Conservation (phyloP, 2,113 vertebrate genomes). For the Saguinus imperator region DNA sequence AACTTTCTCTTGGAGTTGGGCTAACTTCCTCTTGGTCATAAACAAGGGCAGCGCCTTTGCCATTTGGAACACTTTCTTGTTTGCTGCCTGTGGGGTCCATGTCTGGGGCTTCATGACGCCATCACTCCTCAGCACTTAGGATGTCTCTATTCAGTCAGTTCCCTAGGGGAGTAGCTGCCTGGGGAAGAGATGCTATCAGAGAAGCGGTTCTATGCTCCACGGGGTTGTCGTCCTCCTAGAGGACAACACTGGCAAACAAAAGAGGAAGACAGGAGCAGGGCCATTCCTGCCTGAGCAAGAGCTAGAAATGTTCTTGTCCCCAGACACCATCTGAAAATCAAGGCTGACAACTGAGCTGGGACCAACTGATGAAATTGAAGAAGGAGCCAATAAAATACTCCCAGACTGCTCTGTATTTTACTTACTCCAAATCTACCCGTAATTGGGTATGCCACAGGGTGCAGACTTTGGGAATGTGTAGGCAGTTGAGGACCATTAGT, state of each 20-base stretch:
- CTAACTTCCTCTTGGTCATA: background rate
- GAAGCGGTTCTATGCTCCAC: background rate
- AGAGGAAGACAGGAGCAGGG: background rate
- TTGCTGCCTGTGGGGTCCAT: background rate
- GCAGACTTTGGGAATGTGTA: background rate
- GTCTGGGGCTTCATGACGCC: background rate
- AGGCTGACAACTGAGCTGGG: slow-evolving; percentile 44
- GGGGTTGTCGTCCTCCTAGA: slow-evolving; percentile 1
- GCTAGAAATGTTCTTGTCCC: slow-evolving; percentile 6
- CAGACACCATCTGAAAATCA: slow-evolving; percentile 30
- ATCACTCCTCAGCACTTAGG: background rate
- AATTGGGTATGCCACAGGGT: background rate
- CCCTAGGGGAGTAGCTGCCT: background rate
- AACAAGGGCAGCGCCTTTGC: background rate
- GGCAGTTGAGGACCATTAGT: background rate
- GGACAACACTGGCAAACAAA: background rate
- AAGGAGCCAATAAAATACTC: background rate
- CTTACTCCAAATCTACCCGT: background rate
- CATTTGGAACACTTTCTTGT: background rate
- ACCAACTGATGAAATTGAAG: background rate
- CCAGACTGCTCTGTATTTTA: background rate
- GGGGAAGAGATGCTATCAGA: background rate
- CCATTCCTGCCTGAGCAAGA: background rate
- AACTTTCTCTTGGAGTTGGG: background rate
- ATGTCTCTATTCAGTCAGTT: slow-evolving; percentile 2